These are phyloP conservation scores for Proterorhinus semilunaris DNA, from an alignment of 2,113 vertebrate species.

Conservation along the genomic window DNA sequence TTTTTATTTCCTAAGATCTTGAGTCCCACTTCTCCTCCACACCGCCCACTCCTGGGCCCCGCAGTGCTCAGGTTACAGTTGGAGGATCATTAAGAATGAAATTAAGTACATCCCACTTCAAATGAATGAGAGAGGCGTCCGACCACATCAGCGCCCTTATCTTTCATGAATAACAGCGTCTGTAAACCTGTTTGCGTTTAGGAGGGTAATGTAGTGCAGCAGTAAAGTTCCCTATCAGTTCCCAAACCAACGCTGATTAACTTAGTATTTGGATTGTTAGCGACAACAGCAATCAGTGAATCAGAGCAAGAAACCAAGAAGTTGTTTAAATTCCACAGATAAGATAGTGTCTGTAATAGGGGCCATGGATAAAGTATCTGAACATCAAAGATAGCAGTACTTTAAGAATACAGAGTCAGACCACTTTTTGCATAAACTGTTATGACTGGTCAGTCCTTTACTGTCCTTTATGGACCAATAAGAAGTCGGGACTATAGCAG, in stretches of 20 bases:
- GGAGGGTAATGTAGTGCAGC: background rate
- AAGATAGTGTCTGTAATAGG: slow-evolving; percentile 1
- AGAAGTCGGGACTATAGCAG: too few species aligned
- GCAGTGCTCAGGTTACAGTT: slow-evolving; percentile 56
- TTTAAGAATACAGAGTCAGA: background rate
- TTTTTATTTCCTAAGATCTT: slow-evolving; percentile 26
- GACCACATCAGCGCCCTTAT: slow-evolving; percentile 43
- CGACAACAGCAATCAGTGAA: background rate
- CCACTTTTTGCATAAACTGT: too few species aligned
- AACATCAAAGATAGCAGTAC: background rate
- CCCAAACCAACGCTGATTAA: background rate
- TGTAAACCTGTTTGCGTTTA: slow-evolving; percentile 21
- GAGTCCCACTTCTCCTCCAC: slow-evolving; percentile 21
- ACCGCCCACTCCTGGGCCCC: slow-evolving; percentile 18
- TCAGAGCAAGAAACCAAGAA: background rate
- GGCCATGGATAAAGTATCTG: background rate
- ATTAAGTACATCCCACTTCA: slow-evolving; percentile 31
- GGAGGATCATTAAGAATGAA: slow-evolving; percentile 48
- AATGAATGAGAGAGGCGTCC: slow-evolving; percentile 42
- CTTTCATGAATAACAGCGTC: slow-evolving; percentile 46
- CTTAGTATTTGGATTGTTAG: background rate
- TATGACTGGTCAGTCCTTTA: too few species aligned
- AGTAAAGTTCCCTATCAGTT: background rate
- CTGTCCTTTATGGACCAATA: too few species aligned
- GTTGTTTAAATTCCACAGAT: slow-evolving; percentile 3